Evolutionary conservation across 2,888 invertebrate genomes (phyloP).

Genomic region (Plebejus anna): DNA sequence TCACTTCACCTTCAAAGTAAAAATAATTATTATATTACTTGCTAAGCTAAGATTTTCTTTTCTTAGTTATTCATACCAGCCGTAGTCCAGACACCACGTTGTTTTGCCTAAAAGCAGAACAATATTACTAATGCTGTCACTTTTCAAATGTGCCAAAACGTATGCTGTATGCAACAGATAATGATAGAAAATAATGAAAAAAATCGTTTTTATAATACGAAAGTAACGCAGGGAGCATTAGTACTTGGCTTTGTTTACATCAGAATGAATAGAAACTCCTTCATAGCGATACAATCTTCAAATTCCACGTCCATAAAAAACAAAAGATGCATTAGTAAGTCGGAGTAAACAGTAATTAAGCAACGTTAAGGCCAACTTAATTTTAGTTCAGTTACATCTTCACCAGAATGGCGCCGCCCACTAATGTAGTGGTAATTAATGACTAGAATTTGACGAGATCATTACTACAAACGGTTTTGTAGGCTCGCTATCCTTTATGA

Average conservation of each 20-base stretch:
- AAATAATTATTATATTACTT: too few relatives aligned
- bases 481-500: too few relatives aligned
- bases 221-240: background rate
- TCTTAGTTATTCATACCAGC: too few relatives aligned
- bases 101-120: too few relatives aligned
- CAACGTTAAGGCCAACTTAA: slow-evolving; percentile 18
- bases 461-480: slow-evolving; percentile 41
- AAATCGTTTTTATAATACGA: background rate
- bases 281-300: background rate
- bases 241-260: background rate
- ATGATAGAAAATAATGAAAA: background rate
- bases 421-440: slow-evolving; percentile 67
- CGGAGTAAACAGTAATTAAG: slow-evolving; percentile 19
- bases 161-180: background rate
- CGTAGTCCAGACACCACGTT: too few relatives aligned
- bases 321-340: slow-evolving; percentile 17
- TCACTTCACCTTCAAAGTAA: too few relatives aligned
- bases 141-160: background rate
- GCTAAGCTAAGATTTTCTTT: too few relatives aligned
- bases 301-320: background rate
- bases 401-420: slow-evolving; percentile 62
- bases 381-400: slow-evolving; percentile 32
- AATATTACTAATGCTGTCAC: background rate
- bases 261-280: background rate
- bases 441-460: slow-evolving; percentile 68